Conservation (phyloP, 2,797 vertebrate species). For the Rachycentron canadum region DNA sequence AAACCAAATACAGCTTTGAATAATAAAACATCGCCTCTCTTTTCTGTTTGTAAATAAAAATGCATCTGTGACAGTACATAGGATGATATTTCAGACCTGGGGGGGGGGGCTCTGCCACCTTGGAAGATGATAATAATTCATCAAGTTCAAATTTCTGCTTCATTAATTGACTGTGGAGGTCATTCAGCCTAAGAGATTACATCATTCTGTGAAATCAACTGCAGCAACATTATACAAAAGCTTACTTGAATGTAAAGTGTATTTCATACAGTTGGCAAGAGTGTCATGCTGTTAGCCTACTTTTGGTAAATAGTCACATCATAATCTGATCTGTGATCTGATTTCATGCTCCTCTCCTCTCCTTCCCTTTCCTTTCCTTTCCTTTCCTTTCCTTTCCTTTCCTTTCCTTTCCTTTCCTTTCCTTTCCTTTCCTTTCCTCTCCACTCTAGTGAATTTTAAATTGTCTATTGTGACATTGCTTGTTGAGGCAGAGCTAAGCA, state of each 20-base stretch:
- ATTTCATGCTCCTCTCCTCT: constrained; percentile 54
- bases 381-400: constrained; percentile 15
- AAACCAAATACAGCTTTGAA: constrained; percentile 41
- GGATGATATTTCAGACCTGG: constrained; percentile 28
- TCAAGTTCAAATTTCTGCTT: constrained; percentile 24
- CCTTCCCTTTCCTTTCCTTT: constrained; percentile 14
- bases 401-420: constrained; percentile 7
- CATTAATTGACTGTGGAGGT: constrained; percentile 31
- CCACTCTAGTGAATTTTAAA: constrained; percentile 46
- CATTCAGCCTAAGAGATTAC: constrained; percentile 35
- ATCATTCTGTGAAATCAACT: constrained; percentile 38
- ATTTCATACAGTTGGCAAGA: constrained; percentile 50
- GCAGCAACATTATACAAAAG: constrained; percentile 46
- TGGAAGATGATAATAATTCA: constrained; percentile 38
- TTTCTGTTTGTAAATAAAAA: constrained; percentile 35
- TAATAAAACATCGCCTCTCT: constrained; percentile 28
- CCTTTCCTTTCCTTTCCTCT: constrained; percentile 18
- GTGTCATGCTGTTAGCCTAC: constrained; percentile 47
- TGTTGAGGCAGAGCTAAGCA: constrained; percentile 50
- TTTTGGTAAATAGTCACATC: constrained; percentile 60
- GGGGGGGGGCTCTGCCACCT: constrained; percentile 16
- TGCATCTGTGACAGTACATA: constrained; percentile 6
- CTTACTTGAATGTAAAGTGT: constrained; percentile 47
- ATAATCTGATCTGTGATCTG: constrained; percentile 68
- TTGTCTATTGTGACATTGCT: constrained; percentile 61